phyloP scores from a whole-genome alignment of 2,888 invertebrate species.

The Mylabris sibirica region DNA sequence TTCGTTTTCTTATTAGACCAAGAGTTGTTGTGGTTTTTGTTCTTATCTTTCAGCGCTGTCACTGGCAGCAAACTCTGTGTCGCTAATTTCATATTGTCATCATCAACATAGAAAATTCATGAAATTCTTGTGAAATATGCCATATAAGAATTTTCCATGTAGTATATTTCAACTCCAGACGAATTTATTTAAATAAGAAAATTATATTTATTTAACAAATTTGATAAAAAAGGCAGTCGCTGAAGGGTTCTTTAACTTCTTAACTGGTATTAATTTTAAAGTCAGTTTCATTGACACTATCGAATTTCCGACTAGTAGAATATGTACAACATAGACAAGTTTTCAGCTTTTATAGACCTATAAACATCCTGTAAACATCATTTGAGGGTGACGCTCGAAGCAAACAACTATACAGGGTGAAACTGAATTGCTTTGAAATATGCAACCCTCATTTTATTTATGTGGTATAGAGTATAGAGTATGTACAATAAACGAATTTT shows the following conservation, averaged over 20 bases:
- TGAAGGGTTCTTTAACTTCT: neutral
- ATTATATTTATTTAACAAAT: neutral
- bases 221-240: neutral
- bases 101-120: neutral
- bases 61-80: neutral
- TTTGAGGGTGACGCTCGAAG: too few species aligned
- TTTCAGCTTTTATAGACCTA: too few species aligned
- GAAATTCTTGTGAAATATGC: too few species aligned
- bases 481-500: too few species aligned
- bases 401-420: too few species aligned
- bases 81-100: neutral
- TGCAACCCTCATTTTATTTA: too few species aligned
- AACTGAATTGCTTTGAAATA: too few species aligned
- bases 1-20: neutral
- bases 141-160: neutral
- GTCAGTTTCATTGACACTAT: neutral
- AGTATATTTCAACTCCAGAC: neutral
- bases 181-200: neutral
- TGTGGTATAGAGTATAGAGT: too few species aligned
- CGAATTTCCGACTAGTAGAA: neutral
- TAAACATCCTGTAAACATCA: too few species aligned
- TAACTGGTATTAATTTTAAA: neutral
- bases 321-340: too few species aligned
- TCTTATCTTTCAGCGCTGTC: neutral
- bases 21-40: neutral